Conservation (phyloP, 53 echinoderm and acorn worm genomes). For the Apostichopus leukothele region DNA sequence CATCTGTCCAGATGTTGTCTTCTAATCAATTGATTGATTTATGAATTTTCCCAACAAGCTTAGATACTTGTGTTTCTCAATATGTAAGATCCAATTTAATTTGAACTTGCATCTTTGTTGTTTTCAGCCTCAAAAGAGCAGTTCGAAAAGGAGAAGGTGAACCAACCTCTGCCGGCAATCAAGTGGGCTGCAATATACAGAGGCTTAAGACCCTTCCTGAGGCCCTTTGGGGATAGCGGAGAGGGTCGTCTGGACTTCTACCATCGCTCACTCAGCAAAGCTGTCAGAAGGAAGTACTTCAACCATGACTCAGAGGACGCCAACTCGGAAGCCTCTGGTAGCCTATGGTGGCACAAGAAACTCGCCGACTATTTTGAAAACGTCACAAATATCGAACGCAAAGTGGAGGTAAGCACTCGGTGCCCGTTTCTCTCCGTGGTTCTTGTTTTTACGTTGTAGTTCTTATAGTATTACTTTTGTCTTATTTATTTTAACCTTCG, state of each 20-base stretch:
- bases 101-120: background rate
- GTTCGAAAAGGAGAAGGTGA: slow-evolving; percentile 50
- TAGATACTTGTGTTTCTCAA: too few relatives aligned
- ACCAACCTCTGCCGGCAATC: slow-evolving; percentile 68
- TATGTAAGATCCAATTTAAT: background rate
- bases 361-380: slow-evolving; percentile 87
- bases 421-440: background rate
- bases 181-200: slow-evolving; percentile 90
- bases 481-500: too few relatives aligned
- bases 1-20: too few relatives aligned
- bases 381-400: slow-evolving; percentile 81
- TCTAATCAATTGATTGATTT: too few relatives aligned
- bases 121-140: slow-evolving; percentile 47
- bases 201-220: slow-evolving; percentile 82
- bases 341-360: slow-evolving; percentile 76
- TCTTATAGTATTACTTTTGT: background rate
- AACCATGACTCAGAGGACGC: slow-evolving; percentile 40
- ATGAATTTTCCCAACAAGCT: too few relatives aligned
- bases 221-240: slow-evolving; percentile 96
- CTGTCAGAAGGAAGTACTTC: slow-evolving; percentile 59
- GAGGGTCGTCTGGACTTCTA: slow-evolving; percentile 85
- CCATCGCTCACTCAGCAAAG: slow-evolving; percentile 87
- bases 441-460: background rate
- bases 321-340: slow-evolving; percentile 43
- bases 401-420: slow-evolving; percentile 72